Evolutionary conservation across 2,113 vertebrate species (phyloP), one percentile per base, ranked within the genome.

Genomic region (Noturus placidus): DNA sequence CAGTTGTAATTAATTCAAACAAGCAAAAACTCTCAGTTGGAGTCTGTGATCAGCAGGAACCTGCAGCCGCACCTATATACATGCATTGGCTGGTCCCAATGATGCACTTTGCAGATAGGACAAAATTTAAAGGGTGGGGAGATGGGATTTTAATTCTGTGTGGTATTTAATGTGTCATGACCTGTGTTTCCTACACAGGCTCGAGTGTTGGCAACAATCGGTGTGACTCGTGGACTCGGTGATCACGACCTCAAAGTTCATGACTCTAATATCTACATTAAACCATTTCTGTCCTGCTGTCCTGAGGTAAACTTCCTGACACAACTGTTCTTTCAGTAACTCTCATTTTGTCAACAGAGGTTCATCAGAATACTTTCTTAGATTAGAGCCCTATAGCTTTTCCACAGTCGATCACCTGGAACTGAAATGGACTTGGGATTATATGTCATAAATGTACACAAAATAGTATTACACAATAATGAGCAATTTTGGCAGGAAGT

Each of bases 251-350:
- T 99, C 90, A 99, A 98, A 93, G 98, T 99, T 63, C 97, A 99
- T 0, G 98, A 99, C 93, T 99, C 98, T 89, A 99, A 97, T 94
- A 99, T 99, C 95, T 97, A 97, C 93, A 99, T 99, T 93, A 99
- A 99, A 90, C 98, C 98, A 13, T 99, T 99, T 93, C 95, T 99
- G 46, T 99, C 97, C 88, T 98, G 97, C 79, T 96, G 96, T 90
- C 98, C 98, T 0, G 98, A 99, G 97, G 98, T 99, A 96, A 89
- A 94, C 38, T 57, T 0, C 42, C 11, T 38, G 42, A 15, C 69
- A 76, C 56, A 65, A 5, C 42, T 81, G 59, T n/a, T 20, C 1
- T 42, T 63, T 42, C 19, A 65, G 2, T 63, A 7, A 9, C 13
- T 67, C 11, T n/a, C 22, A 30, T 13, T 57, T 38, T 70, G 69